Conservation (phyloP, 2,888 invertebrate genomes). For the Limnephilus marmoratus region DNA sequence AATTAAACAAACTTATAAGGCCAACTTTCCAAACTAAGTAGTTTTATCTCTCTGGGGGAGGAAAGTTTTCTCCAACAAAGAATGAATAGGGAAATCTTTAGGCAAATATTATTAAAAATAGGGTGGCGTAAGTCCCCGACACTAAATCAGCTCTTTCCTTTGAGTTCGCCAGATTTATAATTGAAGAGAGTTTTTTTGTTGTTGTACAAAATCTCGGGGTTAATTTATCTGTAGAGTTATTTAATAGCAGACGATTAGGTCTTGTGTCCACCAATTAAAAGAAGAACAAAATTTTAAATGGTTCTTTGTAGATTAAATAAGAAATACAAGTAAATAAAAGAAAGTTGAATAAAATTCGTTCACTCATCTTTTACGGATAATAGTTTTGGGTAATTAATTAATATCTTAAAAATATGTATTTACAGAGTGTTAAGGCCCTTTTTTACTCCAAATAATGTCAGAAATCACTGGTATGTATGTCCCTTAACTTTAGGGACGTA, state of each 20-base stretch:
- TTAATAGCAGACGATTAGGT: neutral
- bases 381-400: neutral
- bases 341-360: neutral
- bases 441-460: too few species aligned
- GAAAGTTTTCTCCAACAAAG: slow-evolving; percentile 28
- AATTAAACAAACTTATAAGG: slow-evolving; percentile 48
- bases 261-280: neutral
- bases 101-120: slow-evolving; percentile 38
- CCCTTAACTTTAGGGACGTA: too few species aligned
- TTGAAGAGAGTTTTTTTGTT: neutral
- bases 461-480: too few species aligned
- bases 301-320: neutral
- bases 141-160: slow-evolving; percentile 39
- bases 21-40: slow-evolving; percentile 24
- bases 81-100: slow-evolving; percentile 35
- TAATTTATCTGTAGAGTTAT: slow-evolving; percentile 17
- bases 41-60: slow-evolving; percentile 37
- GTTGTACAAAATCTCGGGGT: neutral
- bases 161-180: slow-evolving; percentile 35
- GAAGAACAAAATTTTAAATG: neutral
- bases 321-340: neutral
- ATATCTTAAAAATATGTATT: too few species aligned
- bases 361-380: neutral
- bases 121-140: slow-evolving; percentile 31
- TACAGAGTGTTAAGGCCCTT: too few species aligned